phyloP scores from a whole-genome alignment of 1,140 invertebrate species.

The Leguminivora glycinivorella region DNA sequence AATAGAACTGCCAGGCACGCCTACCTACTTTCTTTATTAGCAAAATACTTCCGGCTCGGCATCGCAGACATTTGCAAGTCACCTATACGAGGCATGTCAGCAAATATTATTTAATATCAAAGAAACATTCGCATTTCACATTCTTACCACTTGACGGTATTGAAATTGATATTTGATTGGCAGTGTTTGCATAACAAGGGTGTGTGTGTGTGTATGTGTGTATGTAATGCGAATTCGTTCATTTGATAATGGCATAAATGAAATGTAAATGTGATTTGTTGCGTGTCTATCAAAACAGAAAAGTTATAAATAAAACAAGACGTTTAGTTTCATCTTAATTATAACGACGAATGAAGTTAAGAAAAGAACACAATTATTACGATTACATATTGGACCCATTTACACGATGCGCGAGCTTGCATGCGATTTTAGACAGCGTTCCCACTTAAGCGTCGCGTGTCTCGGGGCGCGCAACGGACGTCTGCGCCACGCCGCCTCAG shows the following conservation, averaged over 20 bases:
- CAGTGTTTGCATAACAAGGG: constrained; percentile 11
- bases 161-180: constrained; percentile 9
- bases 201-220: not conserved
- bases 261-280: not conserved
- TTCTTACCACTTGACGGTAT: constrained; percentile 5
- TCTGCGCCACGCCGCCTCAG: too few species aligned
- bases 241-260: not conserved
- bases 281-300: not conserved
- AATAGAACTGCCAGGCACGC: not conserved
- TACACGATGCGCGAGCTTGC: too few species aligned
- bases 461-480: too few species aligned
- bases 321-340: not conserved
- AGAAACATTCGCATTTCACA: constrained; percentile 23
- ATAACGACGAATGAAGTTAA: not conserved
- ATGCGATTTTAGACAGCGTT: too few species aligned
- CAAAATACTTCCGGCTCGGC: constrained; percentile 18
- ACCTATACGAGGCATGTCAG: constrained; percentile 13
- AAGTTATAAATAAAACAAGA: not conserved
- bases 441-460: too few species aligned
- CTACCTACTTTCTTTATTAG: constrained; percentile 23
- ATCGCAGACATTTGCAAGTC: constrained; percentile 12
- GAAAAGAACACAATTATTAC: not conserved
- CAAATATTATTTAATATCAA: constrained; percentile 15
- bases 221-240: not conserved
- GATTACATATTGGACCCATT: too few species aligned